Evolutionary conservation across 2,797 vertebrate species (phyloP), one percentile per base, ranked within the genome.

Genomic region (Thripadectes ignobilis): DNA sequence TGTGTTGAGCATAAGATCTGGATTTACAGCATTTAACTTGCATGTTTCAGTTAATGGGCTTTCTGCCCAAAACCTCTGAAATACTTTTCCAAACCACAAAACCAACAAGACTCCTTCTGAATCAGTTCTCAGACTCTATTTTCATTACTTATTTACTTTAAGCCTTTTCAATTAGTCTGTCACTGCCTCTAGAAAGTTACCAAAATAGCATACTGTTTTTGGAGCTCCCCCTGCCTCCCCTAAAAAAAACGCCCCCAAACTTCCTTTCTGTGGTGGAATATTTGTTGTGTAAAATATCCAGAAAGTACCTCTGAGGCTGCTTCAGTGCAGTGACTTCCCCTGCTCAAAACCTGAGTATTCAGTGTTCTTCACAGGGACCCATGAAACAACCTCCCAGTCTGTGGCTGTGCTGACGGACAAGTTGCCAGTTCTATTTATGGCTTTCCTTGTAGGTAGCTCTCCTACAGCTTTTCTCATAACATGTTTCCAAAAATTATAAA

Each of bases 81-180:
- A 85, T 61, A 36, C 58, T 83, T 82, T 79, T 85, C 58, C 58
- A 94, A 93, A 75, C 61, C 68, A 68, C 65, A 80, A 80, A 94
- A 54, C 71, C 89, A 74, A 22, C 46, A 79, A 43, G 57, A 46
- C 36, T 74, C 36, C 51, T 86, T 41, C 58, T 68, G 65, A 87
- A 75, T 85, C 38, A 45, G 9, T 46, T 93, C 57, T 85, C 66
- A 43, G 39, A 20, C 27, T 80, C 39, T 57, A 4, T 66, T 85
- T 89, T 71, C 38, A 62, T 59, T 68, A 38, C 24, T 36, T 87
- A 6, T 52, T 92, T 87, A 58, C 59, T 62, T 10, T 15, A 3
- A 79, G 36, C 39, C 32, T 61, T 65, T 82, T 59, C 30, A 73
- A 48, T 77, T 71, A 21, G 19, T 30, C 71, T 73, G 21, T 26